Evolutionary conservation across 2,113 vertebrate species (phyloP), one percentile per base, ranked within the genome.

Genomic region (Ammospiza nelsoni): DNA sequence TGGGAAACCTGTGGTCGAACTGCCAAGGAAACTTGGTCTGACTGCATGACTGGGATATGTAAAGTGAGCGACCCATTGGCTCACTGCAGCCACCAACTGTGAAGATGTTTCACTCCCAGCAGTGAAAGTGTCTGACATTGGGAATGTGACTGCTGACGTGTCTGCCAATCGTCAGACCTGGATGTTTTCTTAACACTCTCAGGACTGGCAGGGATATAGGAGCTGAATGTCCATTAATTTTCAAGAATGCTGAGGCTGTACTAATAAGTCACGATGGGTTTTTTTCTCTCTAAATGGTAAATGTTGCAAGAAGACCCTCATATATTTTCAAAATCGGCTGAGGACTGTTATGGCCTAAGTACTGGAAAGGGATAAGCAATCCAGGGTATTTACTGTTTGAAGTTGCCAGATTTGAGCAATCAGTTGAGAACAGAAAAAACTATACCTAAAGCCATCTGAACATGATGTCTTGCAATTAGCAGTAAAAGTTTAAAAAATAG

Each of bases 191-290:
- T 71, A 79, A 79, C 16, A 25, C 7, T 41, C 10, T 48, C 9
- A 55, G 43, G 20, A 76, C 24, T 0, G 0, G 5, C 13, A 80
- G 52, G 3, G 54, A 39, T 72, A 43, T 7, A 59, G 58, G 11
- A 79, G 10, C 15, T 0, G 5, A 61, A 66, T 16, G 19, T 10
- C 15, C 8, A 31, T 15, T 62, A 29, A 43, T 39, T 90, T 92
- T 52, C 20, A 49, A 37, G 44, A 77, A 65, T 14, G 19, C 22
- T 55, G 17, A 41, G 8, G 1, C 6, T 67, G 83, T 85, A 48
- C 24, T 46, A 67, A 12, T 37, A 49, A 62, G 43, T 24, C 6
- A 2, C 20, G 4, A 18, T 24, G 49, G 1, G 0, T 19, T 71
- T 76, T 44, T 54, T 16, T 16, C 29, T 68, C 6, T 76, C 13